Base-by-base conservation (phyloP, 1,140 invertebrate genomes). In the Arion vulgaris region DNA sequence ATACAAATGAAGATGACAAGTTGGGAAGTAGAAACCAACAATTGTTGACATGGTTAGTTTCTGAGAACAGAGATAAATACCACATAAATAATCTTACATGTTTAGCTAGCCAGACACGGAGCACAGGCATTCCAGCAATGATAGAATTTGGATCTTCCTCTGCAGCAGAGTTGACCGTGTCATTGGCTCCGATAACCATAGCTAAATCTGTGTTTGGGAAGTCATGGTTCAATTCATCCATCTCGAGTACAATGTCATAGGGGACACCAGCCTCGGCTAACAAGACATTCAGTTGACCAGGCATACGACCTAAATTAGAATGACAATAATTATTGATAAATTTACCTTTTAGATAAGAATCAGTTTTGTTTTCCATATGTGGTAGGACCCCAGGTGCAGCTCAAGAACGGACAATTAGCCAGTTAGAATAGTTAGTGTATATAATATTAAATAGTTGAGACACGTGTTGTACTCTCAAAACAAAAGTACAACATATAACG, bases 221-320 rank as follows among this genome's bases (percentile, higher is more conserved):
- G 87, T 97, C 96, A 74, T 96, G 95, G 89, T 98, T 98, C 80
- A 98, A 96, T 92, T 98, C 97, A 57, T 98, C 97, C 97, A 98
- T 98, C 57, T 98, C 97, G 51, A 96, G 93, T 0, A 98, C 97
- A 90, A 97, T 95, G 92, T 98, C 97, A 90, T 98, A 98, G 0
- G 96, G 96, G 15, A 98, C 96, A 68, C 96, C 97, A 66, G 97
- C 97, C 93, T 98, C 97, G 11, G 97, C 97, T 51, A 98, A 92
- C n/a, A 98, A 92, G 0, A 98, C 97, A 89, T 98, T 98, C 85
- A 98, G 90, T 91, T 97, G 96, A 53, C 96, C 96, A 57, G 96
- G 96, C 96, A 97, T 97, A 84, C 96, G 95, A 66, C 96, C 96
- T 96, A 89, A 72, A 76, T 32, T 38, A 19, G 0, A 36, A 80